Evolutionary conservation across 2,113 vertebrate genomes (phyloP).

Genomic region (Carassius carassius): DNA sequence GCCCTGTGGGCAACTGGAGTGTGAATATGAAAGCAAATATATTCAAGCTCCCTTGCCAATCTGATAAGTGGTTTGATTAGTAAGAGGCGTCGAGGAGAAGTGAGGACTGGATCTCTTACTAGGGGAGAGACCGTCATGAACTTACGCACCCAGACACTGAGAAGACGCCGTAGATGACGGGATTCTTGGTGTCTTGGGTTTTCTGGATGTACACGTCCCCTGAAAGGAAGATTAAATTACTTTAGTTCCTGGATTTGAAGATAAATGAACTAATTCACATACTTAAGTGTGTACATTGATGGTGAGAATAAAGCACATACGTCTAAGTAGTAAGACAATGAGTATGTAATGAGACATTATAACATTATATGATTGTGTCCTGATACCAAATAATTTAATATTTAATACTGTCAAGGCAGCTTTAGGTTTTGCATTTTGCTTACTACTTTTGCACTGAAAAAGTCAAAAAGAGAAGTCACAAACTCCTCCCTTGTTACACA

Average conservation of each 20-base stretch:
- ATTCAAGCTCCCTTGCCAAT: constrained; percentile 35
- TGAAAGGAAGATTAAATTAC: constrained; percentile 67
- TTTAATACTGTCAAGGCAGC: not conserved
- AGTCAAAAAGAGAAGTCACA: not conserved
- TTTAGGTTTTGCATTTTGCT: not conserved
- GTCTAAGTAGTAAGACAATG: not conserved
- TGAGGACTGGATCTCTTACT: not conserved
- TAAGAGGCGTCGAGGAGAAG: constrained; percentile 10
- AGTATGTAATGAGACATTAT: not conserved
- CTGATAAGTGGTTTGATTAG: constrained; percentile 37
- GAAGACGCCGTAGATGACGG: constrained; percentile 86
- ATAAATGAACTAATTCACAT: not conserved
- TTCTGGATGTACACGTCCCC: constrained; percentile 97
- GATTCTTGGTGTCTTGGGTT: constrained; percentile 95
- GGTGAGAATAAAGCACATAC: not conserved
- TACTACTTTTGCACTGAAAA: not conserved
- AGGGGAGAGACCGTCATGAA: constrained; percentile 38
- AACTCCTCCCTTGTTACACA: not conserved
- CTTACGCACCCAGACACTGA: constrained; percentile 75
- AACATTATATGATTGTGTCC: no score
- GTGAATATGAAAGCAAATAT: constrained; percentile 36
- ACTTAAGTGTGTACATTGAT: not conserved
- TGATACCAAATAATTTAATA: no score
- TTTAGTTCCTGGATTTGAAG: constrained; percentile 22
- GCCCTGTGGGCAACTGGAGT: constrained; percentile 19